phyloP scores from a whole-genome alignment of 2,888 invertebrate genomes.

The Patella caerulea region DNA sequence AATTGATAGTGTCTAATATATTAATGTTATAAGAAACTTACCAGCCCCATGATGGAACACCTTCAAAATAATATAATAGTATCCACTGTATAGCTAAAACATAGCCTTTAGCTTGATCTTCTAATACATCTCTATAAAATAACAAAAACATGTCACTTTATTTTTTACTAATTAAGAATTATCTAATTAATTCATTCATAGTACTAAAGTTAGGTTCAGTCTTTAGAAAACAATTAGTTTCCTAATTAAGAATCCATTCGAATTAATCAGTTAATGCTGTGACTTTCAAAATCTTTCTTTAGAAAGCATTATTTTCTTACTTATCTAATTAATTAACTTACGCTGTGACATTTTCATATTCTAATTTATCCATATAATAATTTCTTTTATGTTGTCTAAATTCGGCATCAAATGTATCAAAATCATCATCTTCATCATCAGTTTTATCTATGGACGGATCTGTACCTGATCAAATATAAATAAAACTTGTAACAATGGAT shows the following conservation, averaged over 20 bases:
- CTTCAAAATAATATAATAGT: slow-evolving; percentile 94
- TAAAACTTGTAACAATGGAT: background rate
- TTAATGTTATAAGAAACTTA: slow-evolving; percentile 71
- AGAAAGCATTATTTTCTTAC: background rate
- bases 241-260: too few relatives aligned
- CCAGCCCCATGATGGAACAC: slow-evolving; percentile 98
- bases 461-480: slow-evolving; percentile 11
- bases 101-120: slow-evolving; percentile 88
- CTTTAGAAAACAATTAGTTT: too few relatives aligned
- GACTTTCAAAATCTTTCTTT: too few relatives aligned
- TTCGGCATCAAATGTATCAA: slow-evolving; percentile 75
- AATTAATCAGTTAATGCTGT: too few relatives aligned
- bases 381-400: slow-evolving; percentile 88
- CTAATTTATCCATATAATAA: slow-evolving; percentile 92
- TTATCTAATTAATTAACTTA: slow-evolving; percentile 72
- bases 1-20: too few relatives aligned
- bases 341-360: slow-evolving; percentile 85
- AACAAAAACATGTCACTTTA: too few relatives aligned
- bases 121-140: slow-evolving; percentile 80
- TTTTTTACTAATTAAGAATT: too few relatives aligned
- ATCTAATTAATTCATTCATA: too few relatives aligned
- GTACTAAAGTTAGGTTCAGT: too few relatives aligned
- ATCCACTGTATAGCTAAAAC: slow-evolving; percentile 97
- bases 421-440: slow-evolving; percentile 33
- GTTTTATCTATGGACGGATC: slow-evolving; percentile 17